A percentile compares a stretch with the other conserved stretches of the same genome.
phyloP scores from a whole-genome alignment of 2,113 vertebrate genomes.

The Neofelis nebulosa region DNA sequence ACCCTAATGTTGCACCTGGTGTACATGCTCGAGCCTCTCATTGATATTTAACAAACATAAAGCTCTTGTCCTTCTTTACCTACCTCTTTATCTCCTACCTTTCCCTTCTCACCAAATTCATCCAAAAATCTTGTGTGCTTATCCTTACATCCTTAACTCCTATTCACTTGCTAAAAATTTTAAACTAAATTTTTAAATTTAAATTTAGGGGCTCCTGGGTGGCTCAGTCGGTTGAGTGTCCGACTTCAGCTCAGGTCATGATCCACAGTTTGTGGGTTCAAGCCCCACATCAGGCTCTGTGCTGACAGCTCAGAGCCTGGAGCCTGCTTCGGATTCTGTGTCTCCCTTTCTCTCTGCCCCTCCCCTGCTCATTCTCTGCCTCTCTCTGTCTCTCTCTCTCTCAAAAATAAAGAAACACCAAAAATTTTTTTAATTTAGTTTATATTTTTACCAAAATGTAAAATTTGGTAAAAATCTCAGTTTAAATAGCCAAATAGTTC shows the following conservation, averaged over 20 bases:
- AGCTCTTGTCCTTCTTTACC: not conserved
- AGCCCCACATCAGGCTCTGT: too few relatives aligned
- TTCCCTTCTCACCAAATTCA: not conserved
- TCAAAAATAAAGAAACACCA: too few relatives aligned
- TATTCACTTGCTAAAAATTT: not conserved
- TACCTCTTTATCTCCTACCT: not conserved
- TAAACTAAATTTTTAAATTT: too few relatives aligned
- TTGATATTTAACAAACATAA: not conserved
- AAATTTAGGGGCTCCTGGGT: not conserved
- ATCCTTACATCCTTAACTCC: not conserved
- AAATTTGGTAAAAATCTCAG: slow-evolving; percentile 2
- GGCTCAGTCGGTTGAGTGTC: too few relatives aligned
- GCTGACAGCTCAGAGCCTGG: too few relatives aligned
- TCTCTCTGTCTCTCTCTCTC: too few relatives aligned
- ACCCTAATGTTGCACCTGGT: not conserved
- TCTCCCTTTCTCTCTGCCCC: too few relatives aligned
- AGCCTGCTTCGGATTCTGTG: too few relatives aligned
- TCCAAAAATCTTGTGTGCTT: not conserved
- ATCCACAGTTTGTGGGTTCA: too few relatives aligned
- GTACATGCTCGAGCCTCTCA: not conserved
- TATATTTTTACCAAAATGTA: not conserved
- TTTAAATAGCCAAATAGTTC: not conserved
- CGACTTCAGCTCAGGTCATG: too few relatives aligned
- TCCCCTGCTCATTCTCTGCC: too few relatives aligned
- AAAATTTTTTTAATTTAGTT: not conserved